Evolutionary conservation across 2,113 vertebrate species (phyloP), one percentile per base, ranked within the genome.

Genomic region (Cyanoderma ruficeps): DNA sequence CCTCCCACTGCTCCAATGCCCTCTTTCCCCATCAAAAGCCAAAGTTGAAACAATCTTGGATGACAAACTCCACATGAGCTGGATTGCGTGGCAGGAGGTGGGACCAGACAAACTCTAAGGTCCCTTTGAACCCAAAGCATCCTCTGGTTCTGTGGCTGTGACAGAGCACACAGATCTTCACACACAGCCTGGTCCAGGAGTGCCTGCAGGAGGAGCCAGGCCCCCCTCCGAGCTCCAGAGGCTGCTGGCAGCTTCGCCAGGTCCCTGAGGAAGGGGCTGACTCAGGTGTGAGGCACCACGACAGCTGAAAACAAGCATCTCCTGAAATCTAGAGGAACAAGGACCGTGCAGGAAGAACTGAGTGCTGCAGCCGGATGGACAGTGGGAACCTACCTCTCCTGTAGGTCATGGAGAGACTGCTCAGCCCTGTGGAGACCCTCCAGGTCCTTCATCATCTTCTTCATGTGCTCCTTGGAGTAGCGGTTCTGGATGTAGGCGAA

Each of bases 401-500:
- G 99, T 21, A 99, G 98, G 96, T 99, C 99, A 23, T 99, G 98
- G 8, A 99, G 98, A 91, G 99, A 99, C 97, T 99, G 99, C 79
- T 99, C 99, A 1, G 99, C 99, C 80, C 99, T 97, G 94, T 99
- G 99, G n/a, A 99, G 98, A 2, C 99, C 99, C 77, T 99, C 99
- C 64, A 99, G 98, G 98, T 99, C 99, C 52, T 98, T 99, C 98
- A 99, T 99, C 99, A 99, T 99, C 98, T 99, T 99, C 98, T 99
- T 99, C 99, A 99, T 99, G 98, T 99, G 99, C 95, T 99, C 99
- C 97, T 99, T 99, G 8, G 99, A 99, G 97, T 99, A 99, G 82
- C 99, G 99, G 72, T 99, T 99, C 98, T 99, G 99, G 98, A 99
- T 99, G 96, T 99, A 99, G 93, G 99, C 99, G 19, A 99, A 99